Percentiles rank a stretch among this genome's conserved stretches.
Evolutionary conservation across 2,113 vertebrate species (phyloP).

Genomic region (Talpa occidentalis): DNA sequence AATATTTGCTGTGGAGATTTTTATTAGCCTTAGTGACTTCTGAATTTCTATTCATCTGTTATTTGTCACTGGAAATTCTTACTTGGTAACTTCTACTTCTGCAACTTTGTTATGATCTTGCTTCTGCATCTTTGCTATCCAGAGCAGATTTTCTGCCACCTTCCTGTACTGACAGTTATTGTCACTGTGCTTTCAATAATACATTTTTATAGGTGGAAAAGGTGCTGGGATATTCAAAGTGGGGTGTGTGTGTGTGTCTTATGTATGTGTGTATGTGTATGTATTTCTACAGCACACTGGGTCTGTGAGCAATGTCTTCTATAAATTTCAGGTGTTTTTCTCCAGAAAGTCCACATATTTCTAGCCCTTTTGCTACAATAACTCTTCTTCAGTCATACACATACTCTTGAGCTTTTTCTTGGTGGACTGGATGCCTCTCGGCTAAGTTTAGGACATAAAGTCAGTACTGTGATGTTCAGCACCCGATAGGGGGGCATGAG

Average conservation of each 20-base stretch:
- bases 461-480: constrained; percentile 55
- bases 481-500: constrained; percentile 4
- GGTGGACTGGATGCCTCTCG: constrained; percentile 15
- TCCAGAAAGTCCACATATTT: neutral
- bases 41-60: neutral
- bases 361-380: neutral
- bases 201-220: neutral
- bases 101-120: neutral
- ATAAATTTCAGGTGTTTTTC: neutral
- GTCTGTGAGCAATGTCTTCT: neutral
- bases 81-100: neutral
- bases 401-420: constrained; percentile 23
- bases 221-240: neutral
- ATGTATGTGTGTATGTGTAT: neutral
- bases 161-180: neutral
- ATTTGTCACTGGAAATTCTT: neutral
- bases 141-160: neutral
- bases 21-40: neutral
- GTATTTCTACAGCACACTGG: neutral
- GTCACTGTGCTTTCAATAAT: neutral
- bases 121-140: neutral
- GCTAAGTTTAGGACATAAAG: neutral
- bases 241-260: neutral
- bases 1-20: neutral
- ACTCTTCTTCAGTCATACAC: neutral